Conservation (phyloP, 2,797 vertebrate genomes). For the Halcyon badia region DNA sequence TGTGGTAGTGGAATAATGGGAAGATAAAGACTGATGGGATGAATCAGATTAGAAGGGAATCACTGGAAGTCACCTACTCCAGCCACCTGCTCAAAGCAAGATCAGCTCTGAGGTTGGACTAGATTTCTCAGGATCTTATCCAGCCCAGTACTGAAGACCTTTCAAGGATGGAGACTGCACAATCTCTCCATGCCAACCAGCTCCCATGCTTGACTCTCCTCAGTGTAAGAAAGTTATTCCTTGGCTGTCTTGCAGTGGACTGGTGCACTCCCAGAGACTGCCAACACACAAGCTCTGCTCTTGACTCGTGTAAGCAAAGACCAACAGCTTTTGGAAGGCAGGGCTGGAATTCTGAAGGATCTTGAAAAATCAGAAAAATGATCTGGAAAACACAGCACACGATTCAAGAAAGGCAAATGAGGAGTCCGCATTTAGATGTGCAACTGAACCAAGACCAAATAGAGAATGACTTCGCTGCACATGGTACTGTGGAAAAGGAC, state of each 20-base stretch:
- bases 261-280: not conserved
- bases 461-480: not conserved
- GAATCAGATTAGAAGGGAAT: not conserved
- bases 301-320: not conserved
- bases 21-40: not conserved
- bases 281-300: not conserved
- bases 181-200: not conserved
- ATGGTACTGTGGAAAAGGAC: fast-evolving
- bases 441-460: not conserved
- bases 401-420: not conserved
- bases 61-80: not conserved
- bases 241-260: not conserved
- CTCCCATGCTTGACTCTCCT: not conserved
- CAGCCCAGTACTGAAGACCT: not conserved
- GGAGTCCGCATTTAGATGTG: not conserved
- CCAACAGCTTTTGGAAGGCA: not conserved
- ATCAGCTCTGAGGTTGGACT: not conserved
- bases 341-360: not conserved
- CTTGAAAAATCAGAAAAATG: not conserved
- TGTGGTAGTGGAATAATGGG: not conserved
- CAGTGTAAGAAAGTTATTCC: not conserved
- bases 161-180: not conserved
- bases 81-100: not conserved
- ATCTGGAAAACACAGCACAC: not conserved
- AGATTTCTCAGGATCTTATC: not conserved